Evolutionary conservation across 2,888 invertebrate species (phyloP).

Genomic region (Geophilus truncorum): DNA sequence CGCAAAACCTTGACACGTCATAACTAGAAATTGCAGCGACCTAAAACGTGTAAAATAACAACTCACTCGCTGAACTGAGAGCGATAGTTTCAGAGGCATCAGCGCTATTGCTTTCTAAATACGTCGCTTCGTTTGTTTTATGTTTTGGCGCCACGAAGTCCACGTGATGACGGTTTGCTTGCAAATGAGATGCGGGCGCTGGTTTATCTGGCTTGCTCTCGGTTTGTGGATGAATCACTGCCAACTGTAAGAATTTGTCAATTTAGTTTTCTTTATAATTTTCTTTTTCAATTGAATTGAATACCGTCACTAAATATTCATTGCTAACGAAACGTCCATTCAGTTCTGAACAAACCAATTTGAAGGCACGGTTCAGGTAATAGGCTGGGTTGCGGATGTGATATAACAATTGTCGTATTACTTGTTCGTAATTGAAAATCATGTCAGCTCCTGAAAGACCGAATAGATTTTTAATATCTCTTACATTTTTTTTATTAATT

Average conservation of each 20-base stretch:
- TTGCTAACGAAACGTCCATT: conserved; percentile 91
- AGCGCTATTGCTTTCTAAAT: conserved; percentile 46
- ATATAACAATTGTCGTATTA: conserved; percentile 77
- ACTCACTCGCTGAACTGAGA: conserved; percentile 50
- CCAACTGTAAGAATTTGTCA: conserved; percentile 58
- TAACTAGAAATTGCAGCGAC: not conserved
- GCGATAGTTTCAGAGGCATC: conserved; percentile 49
- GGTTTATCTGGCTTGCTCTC: conserved; percentile 47
- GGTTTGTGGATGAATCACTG: conserved; percentile 77
- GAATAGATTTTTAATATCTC: not conserved
- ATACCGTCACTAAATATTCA: conserved; percentile 87
- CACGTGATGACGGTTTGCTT: conserved; percentile 59
- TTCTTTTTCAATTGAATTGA: not conserved
- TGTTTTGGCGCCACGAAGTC: conserved; percentile 57
- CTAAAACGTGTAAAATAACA: not conserved
- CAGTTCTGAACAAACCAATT: conserved; percentile 88
- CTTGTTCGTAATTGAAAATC: conserved; percentile 68
- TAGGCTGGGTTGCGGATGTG: conserved; percentile 95
- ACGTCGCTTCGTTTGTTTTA: conserved; percentile 46
- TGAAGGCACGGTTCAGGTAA: conserved; percentile 90
- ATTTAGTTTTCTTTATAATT: not conserved
- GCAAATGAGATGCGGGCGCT: conserved; percentile 55
- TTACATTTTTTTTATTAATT: not conserved
- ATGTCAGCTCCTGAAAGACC: conserved; percentile 62
- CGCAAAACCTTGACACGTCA: not conserved